phyloP scores from a whole-genome alignment of 2,888 invertebrate genomes.

The Agriotes lineatus region DNA sequence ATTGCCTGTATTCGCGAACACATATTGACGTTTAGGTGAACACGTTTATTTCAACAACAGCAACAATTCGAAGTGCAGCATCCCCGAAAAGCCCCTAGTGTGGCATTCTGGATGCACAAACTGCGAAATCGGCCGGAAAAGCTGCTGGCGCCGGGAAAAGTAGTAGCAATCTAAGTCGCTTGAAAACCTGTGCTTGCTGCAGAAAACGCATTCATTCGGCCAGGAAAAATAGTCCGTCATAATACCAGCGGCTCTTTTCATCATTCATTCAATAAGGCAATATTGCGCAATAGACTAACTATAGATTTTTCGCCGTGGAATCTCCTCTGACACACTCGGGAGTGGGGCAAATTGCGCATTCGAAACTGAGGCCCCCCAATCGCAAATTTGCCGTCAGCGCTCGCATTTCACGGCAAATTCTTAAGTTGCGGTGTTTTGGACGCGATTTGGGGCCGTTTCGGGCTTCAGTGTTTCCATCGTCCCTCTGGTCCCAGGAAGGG shows the following conservation, averaged over 20 bases:
- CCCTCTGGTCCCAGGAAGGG: not conserved
- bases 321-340: slow-evolving; percentile 45
- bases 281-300: slow-evolving; percentile 49
- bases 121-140: no score
- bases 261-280: slow-evolving; percentile 40
- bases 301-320: slow-evolving; percentile 50
- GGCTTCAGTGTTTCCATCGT: not conserved
- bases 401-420: not conserved
- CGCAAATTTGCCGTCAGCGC: slow-evolving; percentile 46
- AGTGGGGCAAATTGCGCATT: slow-evolving; percentile 65
- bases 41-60: no score
- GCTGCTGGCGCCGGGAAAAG: no score
- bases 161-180: no score
- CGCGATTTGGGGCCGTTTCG: not conserved
- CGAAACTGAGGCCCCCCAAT: slow-evolving; percentile 54
- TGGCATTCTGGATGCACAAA: no score
- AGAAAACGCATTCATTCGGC: no score
- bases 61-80: no score
- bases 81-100: no score
- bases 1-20: no score
- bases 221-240: not conserved
- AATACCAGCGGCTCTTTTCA: slow-evolving; percentile 18
- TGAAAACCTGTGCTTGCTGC: no score
- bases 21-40: no score
- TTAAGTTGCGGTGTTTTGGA: not conserved